These are phyloP conservation scores for Rhabdophis nuchalis DNA, from an alignment of 2,797 vertebrate genomes.

Conservation along the genomic window DNA sequence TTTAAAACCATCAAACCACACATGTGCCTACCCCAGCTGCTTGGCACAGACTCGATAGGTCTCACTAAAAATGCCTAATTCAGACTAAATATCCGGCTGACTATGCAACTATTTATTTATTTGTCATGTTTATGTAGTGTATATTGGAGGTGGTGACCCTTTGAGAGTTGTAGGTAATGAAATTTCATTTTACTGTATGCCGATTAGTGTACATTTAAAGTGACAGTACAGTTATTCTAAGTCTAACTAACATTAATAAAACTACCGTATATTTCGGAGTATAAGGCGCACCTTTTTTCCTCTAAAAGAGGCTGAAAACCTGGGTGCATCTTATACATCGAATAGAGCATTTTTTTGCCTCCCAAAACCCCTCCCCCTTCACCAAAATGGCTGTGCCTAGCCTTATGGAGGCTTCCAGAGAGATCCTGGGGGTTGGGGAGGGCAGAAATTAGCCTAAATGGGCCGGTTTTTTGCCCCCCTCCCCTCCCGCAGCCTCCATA, in stretches of 20 bases:
- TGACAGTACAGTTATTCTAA: background rate
- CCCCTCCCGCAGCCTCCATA: too few species aligned
- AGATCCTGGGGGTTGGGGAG: too few species aligned
- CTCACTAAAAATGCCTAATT: background rate
- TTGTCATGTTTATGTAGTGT: background rate
- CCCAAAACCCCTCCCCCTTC: too few species aligned
- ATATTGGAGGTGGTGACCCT: background rate
- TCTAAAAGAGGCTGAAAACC: too few species aligned
- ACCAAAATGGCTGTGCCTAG: too few species aligned
- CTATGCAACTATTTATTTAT: background rate
- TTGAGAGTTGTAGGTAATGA: background rate
- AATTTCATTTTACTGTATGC: background rate
- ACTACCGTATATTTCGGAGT: too few species aligned
- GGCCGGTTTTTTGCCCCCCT: too few species aligned
- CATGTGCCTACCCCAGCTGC: background rate
- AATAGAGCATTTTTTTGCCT: too few species aligned
- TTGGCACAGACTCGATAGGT: background rate
- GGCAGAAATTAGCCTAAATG: too few species aligned
- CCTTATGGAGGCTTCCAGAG: too few species aligned
- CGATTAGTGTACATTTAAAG: background rate
- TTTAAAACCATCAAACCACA: background rate
- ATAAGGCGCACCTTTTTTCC: too few species aligned
- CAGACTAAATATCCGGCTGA: background rate
- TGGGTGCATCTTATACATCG: too few species aligned
- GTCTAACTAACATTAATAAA: background rate